A percentile compares a stretch with the other conserved stretches of the same genome.
Evolutionary conservation across 2,888 invertebrate genomes (phyloP).

Genomic region (Ectemnius lituratus): DNA sequence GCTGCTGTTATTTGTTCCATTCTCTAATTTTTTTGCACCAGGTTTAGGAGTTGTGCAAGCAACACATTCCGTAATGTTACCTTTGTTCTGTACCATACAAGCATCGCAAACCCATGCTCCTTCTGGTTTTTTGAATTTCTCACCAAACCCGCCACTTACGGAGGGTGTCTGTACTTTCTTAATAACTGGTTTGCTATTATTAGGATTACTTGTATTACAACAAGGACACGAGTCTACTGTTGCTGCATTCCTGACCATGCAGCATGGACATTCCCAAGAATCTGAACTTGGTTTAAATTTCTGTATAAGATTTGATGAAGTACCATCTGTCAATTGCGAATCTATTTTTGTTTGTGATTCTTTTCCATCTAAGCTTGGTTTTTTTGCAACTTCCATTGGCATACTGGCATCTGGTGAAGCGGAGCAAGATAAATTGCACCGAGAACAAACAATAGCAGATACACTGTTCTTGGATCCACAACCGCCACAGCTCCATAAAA

Average conservation of each 20-base stretch:
- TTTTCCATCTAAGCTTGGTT: neutral
- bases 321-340: slow-evolving; percentile 6
- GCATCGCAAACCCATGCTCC: slow-evolving; percentile 81
- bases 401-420: slow-evolving; percentile 49
- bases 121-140: slow-evolving; percentile 62
- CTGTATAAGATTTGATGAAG: slow-evolving; percentile 25
- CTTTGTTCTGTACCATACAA: slow-evolving; percentile 81
- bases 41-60: slow-evolving; percentile 80
- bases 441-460: slow-evolving; percentile 57
- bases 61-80: slow-evolving; percentile 77
- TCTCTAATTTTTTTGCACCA: slow-evolving; percentile 56
- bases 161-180: slow-evolving; percentile 16
- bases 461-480: slow-evolving; percentile 81
- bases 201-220: slow-evolving; percentile 79
- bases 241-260: slow-evolving; percentile 81
- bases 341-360: slow-evolving; percentile 3
- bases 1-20: slow-evolving; percentile 15
- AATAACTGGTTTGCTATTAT: slow-evolving; percentile 22
- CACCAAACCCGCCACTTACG: slow-evolving; percentile 58
- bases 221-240: slow-evolving; percentile 79
- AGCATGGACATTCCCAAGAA: slow-evolving; percentile 84
- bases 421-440: slow-evolving; percentile 73
- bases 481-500: slow-evolving; percentile 82
- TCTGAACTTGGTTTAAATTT: slow-evolving; percentile 78
- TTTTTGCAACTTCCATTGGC: slow-evolving; percentile 37